Base-by-base conservation (phyloP, 1,140 invertebrate species). In the Drosophila novamexicana region DNA sequence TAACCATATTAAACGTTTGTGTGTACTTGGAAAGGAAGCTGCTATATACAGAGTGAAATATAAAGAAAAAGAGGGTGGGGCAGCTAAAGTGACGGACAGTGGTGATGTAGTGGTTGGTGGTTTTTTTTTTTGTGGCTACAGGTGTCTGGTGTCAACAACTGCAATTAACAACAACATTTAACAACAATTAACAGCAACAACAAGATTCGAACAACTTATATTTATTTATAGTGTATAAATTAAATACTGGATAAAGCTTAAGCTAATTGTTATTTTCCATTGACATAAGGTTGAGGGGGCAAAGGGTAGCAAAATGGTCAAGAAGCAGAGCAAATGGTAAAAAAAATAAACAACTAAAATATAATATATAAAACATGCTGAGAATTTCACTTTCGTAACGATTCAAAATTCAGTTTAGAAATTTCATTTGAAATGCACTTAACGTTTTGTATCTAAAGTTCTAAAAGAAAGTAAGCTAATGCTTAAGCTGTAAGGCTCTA, bases 91-190 rank as follows among this genome's bases (percentile, higher is more conserved):
- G 37, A 47, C 10, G 49, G 42, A 81, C 42, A 75, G 66, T 73
- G 70, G 62, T 61, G 77, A 45, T 74, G 58, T 64, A 49, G 40
- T 75, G 57, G 14, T 59, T 67, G 52, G 70, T 69, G 61, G 68
- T 75, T 58, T 58, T 77, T 22, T 50, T 50, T 68, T 16, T 79
- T 65, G 77, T 70, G 77, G 71, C 74, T 73, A 73, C 70, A 73
- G 67, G 77, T 76, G 79, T 53, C 72, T 82, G 79, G 79, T 66
- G 67, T 77, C 77, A 84, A 80, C 81, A 84, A 84, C 73, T 75
- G 72, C 66, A 78, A 81, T 77, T 68, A 78, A 77, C 81, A 84
- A 77, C 80, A 71, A 75, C 80, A 82, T 79, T 81, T 75, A 83
- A 83, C 80, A 79, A 79, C 71, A 83, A 68, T 71, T 65, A 78